Conservation (phyloP, 2,113 vertebrate species). For the Anas platyrhynchos region DNA sequence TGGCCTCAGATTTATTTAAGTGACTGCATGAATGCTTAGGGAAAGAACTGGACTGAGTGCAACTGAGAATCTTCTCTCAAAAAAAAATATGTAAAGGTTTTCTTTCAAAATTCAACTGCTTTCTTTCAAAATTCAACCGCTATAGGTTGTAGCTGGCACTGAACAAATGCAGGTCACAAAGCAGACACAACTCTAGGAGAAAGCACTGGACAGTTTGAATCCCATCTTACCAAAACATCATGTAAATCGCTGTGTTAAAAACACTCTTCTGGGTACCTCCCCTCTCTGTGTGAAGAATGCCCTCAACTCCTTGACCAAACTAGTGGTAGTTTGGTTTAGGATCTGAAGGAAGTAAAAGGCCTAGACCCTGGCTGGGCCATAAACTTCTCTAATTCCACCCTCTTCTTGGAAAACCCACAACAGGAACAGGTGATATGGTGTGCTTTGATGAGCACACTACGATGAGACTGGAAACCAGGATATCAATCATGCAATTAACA, state of each 20-base stretch:
- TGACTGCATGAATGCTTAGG: neutral
- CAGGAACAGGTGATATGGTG: neutral
- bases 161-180: neutral
- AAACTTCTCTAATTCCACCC: neutral
- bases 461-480: neutral
- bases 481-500: neutral
- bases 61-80: neutral
- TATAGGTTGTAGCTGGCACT: neutral
- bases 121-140: neutral
- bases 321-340: neutral
- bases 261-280: neutral
- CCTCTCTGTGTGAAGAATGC: neutral
- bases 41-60: neutral
- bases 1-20: neutral
- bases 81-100: neutral
- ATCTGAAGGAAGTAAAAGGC: neutral
- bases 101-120: neutral
- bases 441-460: neutral
- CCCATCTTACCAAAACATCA: neutral
- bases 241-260: rapidly evolving
- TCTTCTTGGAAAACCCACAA: neutral
- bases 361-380: neutral
- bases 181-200: neutral
- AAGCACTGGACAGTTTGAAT: neutral
- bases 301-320: neutral